Percentiles rank a stretch among this genome's conserved stretches.
These are phyloP conservation scores for Ranitomeya imitator DNA, from an alignment of 2,113 vertebrate species.

Conservation along the genomic window DNA sequence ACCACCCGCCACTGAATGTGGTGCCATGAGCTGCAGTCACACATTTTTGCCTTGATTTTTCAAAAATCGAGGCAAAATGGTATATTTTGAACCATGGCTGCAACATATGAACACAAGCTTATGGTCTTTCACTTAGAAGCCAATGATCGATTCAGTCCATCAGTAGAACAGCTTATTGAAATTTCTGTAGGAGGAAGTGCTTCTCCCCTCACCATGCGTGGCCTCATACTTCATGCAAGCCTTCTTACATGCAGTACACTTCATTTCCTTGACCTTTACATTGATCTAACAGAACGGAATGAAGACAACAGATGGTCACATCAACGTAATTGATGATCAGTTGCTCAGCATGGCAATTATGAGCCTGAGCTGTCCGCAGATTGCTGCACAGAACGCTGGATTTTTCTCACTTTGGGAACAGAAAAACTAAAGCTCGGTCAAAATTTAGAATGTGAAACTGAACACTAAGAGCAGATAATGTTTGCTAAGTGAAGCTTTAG, in stretches of 20 bases:
- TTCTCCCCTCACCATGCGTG: background rate
- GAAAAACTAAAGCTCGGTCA: background rate
- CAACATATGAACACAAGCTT: no score
- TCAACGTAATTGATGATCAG: constrained; percentile 29
- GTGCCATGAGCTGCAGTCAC: no score
- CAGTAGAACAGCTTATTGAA: no score
- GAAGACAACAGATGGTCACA: constrained; percentile 7
- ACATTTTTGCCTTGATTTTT: no score
- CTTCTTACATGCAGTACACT: background rate
- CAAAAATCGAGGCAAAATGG: no score
- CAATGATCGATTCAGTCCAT: no score
- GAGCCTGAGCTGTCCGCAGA: background rate
- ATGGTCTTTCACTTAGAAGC: no score
- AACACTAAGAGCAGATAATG: no score
- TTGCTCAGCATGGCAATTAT: constrained; percentile 22
- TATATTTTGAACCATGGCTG: no score
- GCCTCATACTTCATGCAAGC: background rate
- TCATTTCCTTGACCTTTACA: constrained; percentile 32
- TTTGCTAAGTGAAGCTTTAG: no score
- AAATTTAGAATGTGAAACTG: background rate
- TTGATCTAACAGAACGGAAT: constrained; percentile 19
- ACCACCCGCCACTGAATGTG: no score
- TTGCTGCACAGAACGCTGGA: background rate
- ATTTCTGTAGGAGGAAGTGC: no score
- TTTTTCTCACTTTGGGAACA: background rate